Evolutionary conservation across 2,113 vertebrate species (phyloP).

Genomic region (Callipepla squamata): DNA sequence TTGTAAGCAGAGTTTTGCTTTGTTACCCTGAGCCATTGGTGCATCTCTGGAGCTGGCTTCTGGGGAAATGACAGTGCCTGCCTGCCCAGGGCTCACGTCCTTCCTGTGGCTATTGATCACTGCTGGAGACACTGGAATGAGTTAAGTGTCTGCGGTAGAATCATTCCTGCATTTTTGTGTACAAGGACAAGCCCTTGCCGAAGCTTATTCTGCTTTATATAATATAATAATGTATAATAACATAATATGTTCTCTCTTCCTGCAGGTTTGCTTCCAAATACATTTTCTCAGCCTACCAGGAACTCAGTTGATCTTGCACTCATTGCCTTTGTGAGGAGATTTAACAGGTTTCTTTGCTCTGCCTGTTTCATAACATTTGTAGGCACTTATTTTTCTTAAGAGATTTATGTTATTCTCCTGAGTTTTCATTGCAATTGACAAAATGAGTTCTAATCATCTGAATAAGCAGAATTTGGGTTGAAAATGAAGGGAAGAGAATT

Average conservation of each 20-base stretch:
- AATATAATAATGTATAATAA: no score
- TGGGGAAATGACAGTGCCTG: not conserved
- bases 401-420: not conserved
- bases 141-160: not conserved
- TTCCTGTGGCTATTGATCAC: not conserved
- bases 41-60: not conserved
- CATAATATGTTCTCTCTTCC: not conserved
- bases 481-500: not conserved
- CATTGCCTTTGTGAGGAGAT: not conserved
- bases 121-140: not conserved
- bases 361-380: not conserved
- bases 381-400: not conserved
- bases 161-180: not conserved
- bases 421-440: not conserved
- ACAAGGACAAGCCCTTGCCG: not conserved
- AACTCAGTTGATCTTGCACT: not conserved
- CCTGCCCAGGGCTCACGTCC: not conserved
- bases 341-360: not conserved
- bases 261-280: not conserved
- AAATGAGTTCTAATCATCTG: not conserved
- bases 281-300: not conserved
- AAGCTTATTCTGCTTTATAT: not conserved
- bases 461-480: not conserved
- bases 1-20: not conserved
- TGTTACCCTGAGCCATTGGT: not conserved